Conservation (phyloP, 2,888 invertebrate species). For the Pinctada fucata region DNA sequence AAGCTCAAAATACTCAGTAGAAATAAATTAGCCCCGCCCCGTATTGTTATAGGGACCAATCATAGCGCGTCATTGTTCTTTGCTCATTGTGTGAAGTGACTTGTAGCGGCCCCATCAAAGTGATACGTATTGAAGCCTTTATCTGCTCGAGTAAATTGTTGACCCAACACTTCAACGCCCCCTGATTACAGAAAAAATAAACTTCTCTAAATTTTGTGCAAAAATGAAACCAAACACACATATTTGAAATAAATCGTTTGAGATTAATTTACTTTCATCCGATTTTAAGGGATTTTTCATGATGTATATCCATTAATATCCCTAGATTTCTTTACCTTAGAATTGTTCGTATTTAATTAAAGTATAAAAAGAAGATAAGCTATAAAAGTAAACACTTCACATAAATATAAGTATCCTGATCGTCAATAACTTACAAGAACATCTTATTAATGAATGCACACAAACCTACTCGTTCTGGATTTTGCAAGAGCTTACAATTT, state of each 20-base stretch:
- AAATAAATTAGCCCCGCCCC: slow-evolving; percentile 7
- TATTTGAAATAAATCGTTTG: no score
- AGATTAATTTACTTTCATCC: no score
- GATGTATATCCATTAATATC: background rate
- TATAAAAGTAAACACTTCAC: background rate
- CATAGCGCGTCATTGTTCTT: slow-evolving; percentile 4
- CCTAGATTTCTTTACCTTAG: background rate
- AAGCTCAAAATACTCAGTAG: slow-evolving; percentile 25
- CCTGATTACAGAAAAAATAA: background rate
- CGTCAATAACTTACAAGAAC: no score
- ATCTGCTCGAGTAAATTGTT: background rate
- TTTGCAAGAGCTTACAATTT: no score
- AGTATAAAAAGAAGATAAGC: no score
- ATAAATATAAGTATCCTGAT: background rate
- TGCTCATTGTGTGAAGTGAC: background rate
- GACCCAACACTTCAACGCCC: background rate
- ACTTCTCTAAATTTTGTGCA: background rate
- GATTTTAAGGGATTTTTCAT: background rate
- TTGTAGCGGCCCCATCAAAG: no score
- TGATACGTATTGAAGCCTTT: background rate
- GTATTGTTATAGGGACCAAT: slow-evolving; percentile 16
- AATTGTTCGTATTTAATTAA: background rate
- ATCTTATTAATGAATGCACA: no score
- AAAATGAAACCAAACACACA: background rate
- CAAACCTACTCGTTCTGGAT: no score